Base-by-base conservation (phyloP, 1,140 invertebrate genomes). In the Homarus americanus region DNA sequence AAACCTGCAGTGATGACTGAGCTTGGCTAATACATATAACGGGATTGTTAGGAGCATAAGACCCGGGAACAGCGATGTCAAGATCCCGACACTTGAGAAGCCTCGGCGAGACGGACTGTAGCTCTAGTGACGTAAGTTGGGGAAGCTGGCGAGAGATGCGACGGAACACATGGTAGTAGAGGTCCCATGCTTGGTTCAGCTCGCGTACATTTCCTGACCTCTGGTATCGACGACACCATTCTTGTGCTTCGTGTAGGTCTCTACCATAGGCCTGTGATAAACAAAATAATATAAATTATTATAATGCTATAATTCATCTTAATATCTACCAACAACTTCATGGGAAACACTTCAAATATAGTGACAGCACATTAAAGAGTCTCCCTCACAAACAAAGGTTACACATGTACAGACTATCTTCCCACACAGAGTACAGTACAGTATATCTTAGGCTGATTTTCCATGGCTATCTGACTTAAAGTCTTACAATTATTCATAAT, bases 111-210 rank as follows among this genome's bases (percentile, higher is more conserved):
- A 99, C 99, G 94, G 99, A 99, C 93, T 99, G 86, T 20, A 93
- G 91, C 82, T 92, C 92, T n/a, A 98, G 94, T 73, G 97, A 97
- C 1, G 97, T 98, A 20, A 98, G 94, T 93, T 98, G 97, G 2
- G 98, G 98, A 91, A 99, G 95, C 94, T 99, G 99, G 85, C 98
- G 96, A 0, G 97, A 97, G 93, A 99, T 99, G 84, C 98, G 96
- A 76, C 98, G 96, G 94, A 99, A 99, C 15, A 99, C 98, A 93
- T 99, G 97, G 94, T 99, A 99, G 94, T 99, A 99, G 0, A 99
- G 95, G 94, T 99, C 99, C 99, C 99, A 99, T 20, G 99, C 99
- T 94, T 98, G 97, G 93, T 98, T 99, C 36, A 99, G 94, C 93
- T 99, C 98, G 84, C 98, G 96, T 0, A 97, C 96, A 93, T 98